Percentiles rank a stretch among this genome's conserved stretches.
phyloP scores from a whole-genome alignment of 2,888 invertebrate genomes.

The Elysia crispata region DNA sequence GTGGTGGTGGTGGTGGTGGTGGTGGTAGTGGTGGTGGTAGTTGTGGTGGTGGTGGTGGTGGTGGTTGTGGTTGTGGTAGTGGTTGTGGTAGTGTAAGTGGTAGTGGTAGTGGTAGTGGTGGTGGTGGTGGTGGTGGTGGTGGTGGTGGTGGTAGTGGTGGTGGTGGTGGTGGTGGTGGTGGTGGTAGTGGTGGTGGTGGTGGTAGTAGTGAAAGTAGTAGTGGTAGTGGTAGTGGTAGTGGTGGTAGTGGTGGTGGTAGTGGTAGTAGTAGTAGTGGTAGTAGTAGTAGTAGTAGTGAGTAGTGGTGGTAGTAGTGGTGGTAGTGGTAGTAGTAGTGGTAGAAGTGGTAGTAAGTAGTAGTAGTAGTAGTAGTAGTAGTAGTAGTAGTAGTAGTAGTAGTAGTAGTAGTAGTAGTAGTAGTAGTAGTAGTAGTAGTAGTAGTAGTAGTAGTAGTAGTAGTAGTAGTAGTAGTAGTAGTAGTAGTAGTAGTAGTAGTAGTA shows the following conservation, averaged over 20 bases:
- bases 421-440: constrained; percentile 29
- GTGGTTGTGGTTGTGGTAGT: too few relatives aligned
- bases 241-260: constrained; percentile 31
- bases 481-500: constrained; percentile 30
- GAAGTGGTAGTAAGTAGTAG: not conserved
- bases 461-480: constrained; percentile 27
- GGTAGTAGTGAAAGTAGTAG: too few relatives aligned
- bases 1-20: too few relatives aligned
- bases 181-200: too few relatives aligned
- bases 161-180: constrained; percentile 18
- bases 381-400: constrained; percentile 36
- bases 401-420: constrained; percentile 39
- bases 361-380: constrained; percentile 16
- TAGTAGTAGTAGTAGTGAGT: too few relatives aligned
- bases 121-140: constrained; percentile 16
- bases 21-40: too few relatives aligned
- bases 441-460: constrained; percentile 30
- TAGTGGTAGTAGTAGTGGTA: constrained; percentile 15
- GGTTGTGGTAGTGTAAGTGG: too few relatives aligned
- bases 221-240: too few relatives aligned
- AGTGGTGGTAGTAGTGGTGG: constrained; percentile 21
- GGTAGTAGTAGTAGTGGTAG: constrained; percentile 20
- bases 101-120: not conserved
- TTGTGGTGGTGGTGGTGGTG: too few relatives aligned
- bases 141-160: not conserved